Percentiles rank a stretch among this genome's conserved stretches.
phyloP scores from a whole-genome alignment of 1,140 invertebrate genomes.

The Drosophila yakuba region DNA sequence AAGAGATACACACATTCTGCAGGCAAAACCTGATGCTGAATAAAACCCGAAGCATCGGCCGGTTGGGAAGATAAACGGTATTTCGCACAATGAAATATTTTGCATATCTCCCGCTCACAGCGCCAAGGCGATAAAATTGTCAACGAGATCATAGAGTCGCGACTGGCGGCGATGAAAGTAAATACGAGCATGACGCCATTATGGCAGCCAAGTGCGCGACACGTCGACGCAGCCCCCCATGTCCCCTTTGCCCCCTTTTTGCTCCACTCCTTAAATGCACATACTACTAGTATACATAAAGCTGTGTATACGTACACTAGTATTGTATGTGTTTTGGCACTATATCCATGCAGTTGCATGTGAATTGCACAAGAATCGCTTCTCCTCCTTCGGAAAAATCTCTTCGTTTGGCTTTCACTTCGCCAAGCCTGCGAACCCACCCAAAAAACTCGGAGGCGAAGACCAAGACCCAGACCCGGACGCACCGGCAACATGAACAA shows the following conservation, averaged over 20 bases:
- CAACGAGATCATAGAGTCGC: constrained; percentile 81
- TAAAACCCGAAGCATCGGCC: constrained; percentile 13
- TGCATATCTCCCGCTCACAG: constrained; percentile 76
- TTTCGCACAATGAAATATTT: constrained; percentile 80
- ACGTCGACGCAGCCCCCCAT: constrained; percentile 43
- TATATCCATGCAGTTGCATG: constrained; percentile 34
- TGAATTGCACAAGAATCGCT: constrained; percentile 42
- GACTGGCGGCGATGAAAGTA: constrained; percentile 79
- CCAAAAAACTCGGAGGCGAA: constrained; percentile 19
- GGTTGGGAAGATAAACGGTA: constrained; percentile 65
- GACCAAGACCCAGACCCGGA: constrained; percentile 49
- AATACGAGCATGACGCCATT: constrained; percentile 83
- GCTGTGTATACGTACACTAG: constrained; percentile 14
- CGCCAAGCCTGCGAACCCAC: constrained; percentile 52
- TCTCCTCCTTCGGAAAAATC: constrained; percentile 14
- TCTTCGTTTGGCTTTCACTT: constrained; percentile 54
- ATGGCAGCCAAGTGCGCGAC: constrained; percentile 76
- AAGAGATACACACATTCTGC: constrained; percentile 14
- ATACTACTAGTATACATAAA: constrained; percentile 30
- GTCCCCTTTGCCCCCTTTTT: not conserved
- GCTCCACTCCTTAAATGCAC: not conserved
- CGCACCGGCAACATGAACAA: constrained; percentile 23
- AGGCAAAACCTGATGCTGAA: constrained; percentile 30
- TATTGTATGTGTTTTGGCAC: not conserved
- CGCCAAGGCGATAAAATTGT: constrained; percentile 78